Percentiles rank a stretch among this genome's conserved stretches.
phyloP scores from a whole-genome alignment of 2,113 vertebrate species.

The Phaetusa simplex region DNA sequence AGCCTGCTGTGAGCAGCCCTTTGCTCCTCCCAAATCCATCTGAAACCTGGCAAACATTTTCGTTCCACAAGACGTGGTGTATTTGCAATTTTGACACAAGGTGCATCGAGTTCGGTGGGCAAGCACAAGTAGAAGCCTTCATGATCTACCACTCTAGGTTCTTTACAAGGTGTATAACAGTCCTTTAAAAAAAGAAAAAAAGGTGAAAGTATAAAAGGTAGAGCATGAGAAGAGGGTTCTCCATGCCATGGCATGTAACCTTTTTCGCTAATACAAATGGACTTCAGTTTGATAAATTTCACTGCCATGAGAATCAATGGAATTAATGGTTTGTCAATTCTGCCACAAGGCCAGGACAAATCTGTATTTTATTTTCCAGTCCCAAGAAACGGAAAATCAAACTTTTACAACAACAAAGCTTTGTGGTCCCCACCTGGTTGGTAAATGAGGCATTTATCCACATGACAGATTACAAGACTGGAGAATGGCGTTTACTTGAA shows the following conservation, averaged over 20 bases:
- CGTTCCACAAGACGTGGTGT: neutral
- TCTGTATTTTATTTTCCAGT: slow-evolving; percentile 55
- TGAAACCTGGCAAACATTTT: neutral
- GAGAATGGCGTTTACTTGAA: neutral
- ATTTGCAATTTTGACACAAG: neutral
- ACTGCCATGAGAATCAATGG: slow-evolving; percentile 33
- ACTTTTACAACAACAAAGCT: slow-evolving; percentile 27
- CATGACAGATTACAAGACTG: neutral
- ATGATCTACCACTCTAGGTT: neutral
- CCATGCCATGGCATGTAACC: neutral
- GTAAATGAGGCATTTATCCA: slow-evolving; percentile 16
- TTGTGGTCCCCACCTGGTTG: slow-evolving; percentile 7
- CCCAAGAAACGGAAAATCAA: slow-evolving; percentile 52
- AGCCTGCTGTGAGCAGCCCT: fast-evolving
- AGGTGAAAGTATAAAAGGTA: slow-evolving; percentile 19
- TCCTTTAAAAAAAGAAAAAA: neutral
- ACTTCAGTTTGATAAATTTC: slow-evolving; percentile 61
- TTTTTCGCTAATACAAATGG: slow-evolving; percentile 51
- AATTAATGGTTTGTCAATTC: slow-evolving; percentile 70
- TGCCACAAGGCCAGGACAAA: slow-evolving; percentile 56
- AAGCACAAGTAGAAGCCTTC: neutral
- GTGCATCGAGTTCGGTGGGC: neutral
- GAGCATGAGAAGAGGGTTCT: neutral
- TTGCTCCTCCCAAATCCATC: neutral
- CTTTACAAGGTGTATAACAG: neutral